Conservation (phyloP, 2,888 invertebrate species). For the Omphaloscelis lunosa region DNA sequence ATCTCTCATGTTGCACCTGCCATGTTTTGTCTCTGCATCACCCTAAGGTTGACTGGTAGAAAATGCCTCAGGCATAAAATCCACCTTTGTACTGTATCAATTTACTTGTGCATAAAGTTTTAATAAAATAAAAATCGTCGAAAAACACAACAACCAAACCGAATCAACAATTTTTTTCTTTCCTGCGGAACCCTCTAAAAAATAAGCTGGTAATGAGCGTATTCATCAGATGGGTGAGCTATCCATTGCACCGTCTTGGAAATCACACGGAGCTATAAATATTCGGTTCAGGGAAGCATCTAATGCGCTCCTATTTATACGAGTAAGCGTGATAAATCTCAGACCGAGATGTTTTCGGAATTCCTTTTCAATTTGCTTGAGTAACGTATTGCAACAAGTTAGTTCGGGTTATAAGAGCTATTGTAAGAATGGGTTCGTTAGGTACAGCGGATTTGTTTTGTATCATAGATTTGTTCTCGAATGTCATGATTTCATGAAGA, state of each 20-base stretch:
- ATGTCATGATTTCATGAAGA: too few species aligned
- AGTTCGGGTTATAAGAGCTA: constrained; percentile 1
- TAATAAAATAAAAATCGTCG: background rate
- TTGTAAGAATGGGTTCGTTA: background rate
- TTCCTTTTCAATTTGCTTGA: constrained; percentile 58
- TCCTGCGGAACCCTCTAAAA: constrained; percentile 1
- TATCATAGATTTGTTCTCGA: background rate
- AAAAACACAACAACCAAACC: background rate
- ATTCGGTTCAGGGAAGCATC: constrained; percentile 53
- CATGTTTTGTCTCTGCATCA: too few species aligned
- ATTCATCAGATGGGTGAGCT: constrained; percentile 37
- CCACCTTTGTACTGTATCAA: too few species aligned
- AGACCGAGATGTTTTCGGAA: constrained; percentile 50
- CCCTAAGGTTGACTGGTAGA: too few species aligned
- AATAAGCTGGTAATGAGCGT: constrained; percentile 35
- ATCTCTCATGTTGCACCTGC: too few species aligned
- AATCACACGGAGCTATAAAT: constrained; percentile 60
- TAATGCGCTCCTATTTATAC: constrained; percentile 57
- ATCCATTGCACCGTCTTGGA: constrained; percentile 53
- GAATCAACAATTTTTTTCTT: background rate
- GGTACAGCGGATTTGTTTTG: constrained; percentile 2
- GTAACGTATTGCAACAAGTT: constrained; percentile 61
- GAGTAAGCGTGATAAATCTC: constrained; percentile 58
- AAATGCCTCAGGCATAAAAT: too few species aligned
- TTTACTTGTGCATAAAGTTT: too few species aligned